These are phyloP conservation scores for Eurytoma adleriae DNA, from an alignment of 2,888 invertebrate genomes.

Conservation along the genomic window DNA sequence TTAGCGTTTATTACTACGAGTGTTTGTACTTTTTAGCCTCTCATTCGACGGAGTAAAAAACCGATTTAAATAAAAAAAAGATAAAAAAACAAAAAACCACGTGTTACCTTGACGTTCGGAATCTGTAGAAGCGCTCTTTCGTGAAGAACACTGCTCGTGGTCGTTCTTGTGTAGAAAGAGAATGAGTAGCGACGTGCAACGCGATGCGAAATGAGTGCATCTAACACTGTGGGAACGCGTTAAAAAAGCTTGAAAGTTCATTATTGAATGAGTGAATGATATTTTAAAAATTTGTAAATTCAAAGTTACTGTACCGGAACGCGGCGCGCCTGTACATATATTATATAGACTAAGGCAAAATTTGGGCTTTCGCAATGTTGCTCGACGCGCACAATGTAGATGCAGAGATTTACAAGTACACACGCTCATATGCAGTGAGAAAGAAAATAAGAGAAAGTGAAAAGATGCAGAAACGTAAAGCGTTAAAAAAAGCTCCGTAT, in stretches of 20 bases:
- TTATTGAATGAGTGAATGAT: constrained; percentile 30
- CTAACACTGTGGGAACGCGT: constrained; percentile 33
- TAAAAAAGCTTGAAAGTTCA: constrained; percentile 3
- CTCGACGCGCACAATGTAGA: constrained; percentile 42
- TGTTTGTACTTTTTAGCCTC: constrained; percentile 50
- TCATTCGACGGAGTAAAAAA: constrained; percentile 45
- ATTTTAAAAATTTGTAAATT: constrained; percentile 57
- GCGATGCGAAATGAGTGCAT: constrained; percentile 1
- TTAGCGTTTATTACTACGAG: constrained; percentile 20
- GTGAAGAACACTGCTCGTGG: constrained; percentile 39
- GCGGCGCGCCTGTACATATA: constrained; percentile 57
- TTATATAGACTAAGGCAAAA: constrained; percentile 58
- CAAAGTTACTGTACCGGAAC: constrained; percentile 53
- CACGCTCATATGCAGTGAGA: constrained; percentile 22
- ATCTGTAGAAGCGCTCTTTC: constrained; percentile 36
- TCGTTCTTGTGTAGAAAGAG: constrained; percentile 34
- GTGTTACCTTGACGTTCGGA: constrained; percentile 52
- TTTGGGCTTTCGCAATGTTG: constrained; percentile 58
- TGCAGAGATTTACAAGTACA: constrained; percentile 9
- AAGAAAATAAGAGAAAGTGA: background rate
- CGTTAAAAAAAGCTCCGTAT: constrained; percentile 48
- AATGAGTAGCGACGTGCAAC: constrained; percentile 8
- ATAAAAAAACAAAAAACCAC: constrained; percentile 31
- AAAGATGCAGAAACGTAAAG: constrained; percentile 28
- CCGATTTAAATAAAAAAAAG: background rate